Evolutionary conservation across 2,888 invertebrate species (phyloP).

Genomic region (Noctua pronuba): DNA sequence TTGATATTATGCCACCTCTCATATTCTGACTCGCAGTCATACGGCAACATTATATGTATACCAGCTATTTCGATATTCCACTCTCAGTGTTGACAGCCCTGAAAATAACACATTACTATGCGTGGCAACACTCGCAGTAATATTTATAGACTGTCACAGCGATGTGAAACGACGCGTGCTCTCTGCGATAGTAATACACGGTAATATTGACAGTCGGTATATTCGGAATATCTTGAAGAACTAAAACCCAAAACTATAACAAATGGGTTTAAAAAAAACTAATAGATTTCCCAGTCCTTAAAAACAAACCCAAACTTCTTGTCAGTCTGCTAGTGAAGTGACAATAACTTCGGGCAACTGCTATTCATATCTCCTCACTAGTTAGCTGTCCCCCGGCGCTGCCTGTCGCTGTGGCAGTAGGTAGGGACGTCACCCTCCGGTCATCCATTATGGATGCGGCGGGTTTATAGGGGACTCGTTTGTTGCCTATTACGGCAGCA

Average conservation of each 20-base stretch:
- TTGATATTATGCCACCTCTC: not conserved
- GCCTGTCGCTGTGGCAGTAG: slow-evolving; percentile 3
- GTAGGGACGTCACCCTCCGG: slow-evolving; percentile 27
- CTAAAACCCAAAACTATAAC: not conserved
- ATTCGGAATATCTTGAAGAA: not conserved
- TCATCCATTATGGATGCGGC: slow-evolving; percentile 41
- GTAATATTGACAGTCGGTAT: not conserved
- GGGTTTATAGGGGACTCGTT: slow-evolving; percentile 34
- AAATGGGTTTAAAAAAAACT: not conserved
- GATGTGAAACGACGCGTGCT: slow-evolving; percentile 19
- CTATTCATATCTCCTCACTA: slow-evolving; percentile 24
- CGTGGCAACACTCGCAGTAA: slow-evolving; percentile 3
- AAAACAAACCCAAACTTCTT: not conserved
- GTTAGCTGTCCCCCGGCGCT: slow-evolving; percentile 39
- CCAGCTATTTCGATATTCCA: slow-evolving; percentile 4
- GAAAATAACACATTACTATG: slow-evolving; percentile 33
- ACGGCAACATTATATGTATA: not conserved
- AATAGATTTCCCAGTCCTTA: not conserved
- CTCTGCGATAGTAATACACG: not conserved
- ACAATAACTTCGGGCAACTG: not conserved
- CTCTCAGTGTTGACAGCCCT: slow-evolving; percentile 7
- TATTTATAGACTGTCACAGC: slow-evolving; percentile 18
- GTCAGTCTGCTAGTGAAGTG: not conserved
- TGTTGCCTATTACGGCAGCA: slow-evolving; percentile 28
- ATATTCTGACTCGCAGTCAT: not conserved